Evolutionary conservation across 2,113 vertebrate species (phyloP).

Genomic region (Poeciliopsis prolifica): DNA sequence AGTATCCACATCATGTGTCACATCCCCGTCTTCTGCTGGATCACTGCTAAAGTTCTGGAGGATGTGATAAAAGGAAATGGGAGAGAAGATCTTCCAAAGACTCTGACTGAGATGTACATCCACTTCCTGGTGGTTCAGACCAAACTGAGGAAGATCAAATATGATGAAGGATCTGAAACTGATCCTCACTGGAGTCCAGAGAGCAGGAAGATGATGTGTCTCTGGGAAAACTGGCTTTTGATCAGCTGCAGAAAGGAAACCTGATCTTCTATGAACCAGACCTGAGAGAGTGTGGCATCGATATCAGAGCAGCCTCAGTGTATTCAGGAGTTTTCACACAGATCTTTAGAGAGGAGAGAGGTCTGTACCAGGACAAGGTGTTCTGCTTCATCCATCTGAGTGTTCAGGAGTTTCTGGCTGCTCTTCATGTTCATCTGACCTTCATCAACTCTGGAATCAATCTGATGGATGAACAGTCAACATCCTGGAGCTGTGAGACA

Average conservation of each 20-base stretch:
- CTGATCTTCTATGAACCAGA: no score
- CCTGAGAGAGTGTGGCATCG: no score
- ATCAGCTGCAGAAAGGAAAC: neutral
- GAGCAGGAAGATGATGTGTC: neutral
- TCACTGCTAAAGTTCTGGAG: neutral
- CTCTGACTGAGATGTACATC: no score
- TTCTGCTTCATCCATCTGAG: conserved; percentile 4
- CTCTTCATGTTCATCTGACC: neutral
- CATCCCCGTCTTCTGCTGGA: conserved; percentile 2
- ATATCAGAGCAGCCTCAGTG: no score
- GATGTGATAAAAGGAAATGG: neutral
- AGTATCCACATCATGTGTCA: conserved; percentile 2
- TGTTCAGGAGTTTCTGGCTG: conserved; percentile 8
- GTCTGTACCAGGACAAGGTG: no score
- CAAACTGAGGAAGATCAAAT: neutral
- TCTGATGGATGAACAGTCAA: neutral
- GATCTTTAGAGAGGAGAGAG: no score
- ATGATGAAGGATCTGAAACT: neutral
- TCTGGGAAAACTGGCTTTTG: neutral
- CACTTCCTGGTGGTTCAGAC: neutral
- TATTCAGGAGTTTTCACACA: no score
- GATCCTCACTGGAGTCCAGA: neutral
- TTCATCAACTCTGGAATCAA: conserved; percentile 1
- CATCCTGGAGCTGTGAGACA: neutral
- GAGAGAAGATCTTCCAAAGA: neutral